Base-by-base conservation (phyloP, 2,113 vertebrate species). In the Odontophorus gujanensis region DNA sequence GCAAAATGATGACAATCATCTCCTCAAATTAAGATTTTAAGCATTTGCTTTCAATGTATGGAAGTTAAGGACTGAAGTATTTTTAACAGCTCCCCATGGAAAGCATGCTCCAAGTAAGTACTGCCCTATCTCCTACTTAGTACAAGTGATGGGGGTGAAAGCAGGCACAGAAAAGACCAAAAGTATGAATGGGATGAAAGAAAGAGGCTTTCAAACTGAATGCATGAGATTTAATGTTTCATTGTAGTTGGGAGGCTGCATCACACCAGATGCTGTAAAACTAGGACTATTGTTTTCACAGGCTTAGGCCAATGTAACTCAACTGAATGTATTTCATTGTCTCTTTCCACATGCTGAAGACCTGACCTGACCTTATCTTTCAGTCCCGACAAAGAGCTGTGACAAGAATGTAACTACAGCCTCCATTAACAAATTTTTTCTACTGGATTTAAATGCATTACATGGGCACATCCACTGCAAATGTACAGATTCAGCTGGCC, bases 401-500 rank as follows among this genome's bases (percentile, higher is more conserved):
- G 20, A 58, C 22, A 61, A 87, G 10, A 91, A 63, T 24, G 6
- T 42, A 83, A 40, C 20, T n/a, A 34, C 22, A 42, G 40, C 30
- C 9, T 74, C 22, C 47, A 69, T 50, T 22, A 59, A 63, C 43
- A 0, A 55, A 58, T 77, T 76, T 32, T 66, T 24, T 69, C 5
- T 15, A 3, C 4, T 34, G 9, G 8, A 47, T 82, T 85, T 58
- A 77, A 89, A 62, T 20, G 32, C 5, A 42, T 76, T n/a, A 50
- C 17, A 26, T 8, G 21, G 42, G 18, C 43, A 77, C 19, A 53
- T 11, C 14, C 72, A 28, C 73, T 63, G 42, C 47, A 65, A 4
- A 10, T 16, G 15, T 8, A 13, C 0, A 1, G 42, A 67, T 76
- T 42, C 34, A 57, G 32, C 1, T 1, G 21, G 21, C 11, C 14